phyloP scores from a whole-genome alignment of 1,140 invertebrate genomes.

The Conopomorpha cramerella region DNA sequence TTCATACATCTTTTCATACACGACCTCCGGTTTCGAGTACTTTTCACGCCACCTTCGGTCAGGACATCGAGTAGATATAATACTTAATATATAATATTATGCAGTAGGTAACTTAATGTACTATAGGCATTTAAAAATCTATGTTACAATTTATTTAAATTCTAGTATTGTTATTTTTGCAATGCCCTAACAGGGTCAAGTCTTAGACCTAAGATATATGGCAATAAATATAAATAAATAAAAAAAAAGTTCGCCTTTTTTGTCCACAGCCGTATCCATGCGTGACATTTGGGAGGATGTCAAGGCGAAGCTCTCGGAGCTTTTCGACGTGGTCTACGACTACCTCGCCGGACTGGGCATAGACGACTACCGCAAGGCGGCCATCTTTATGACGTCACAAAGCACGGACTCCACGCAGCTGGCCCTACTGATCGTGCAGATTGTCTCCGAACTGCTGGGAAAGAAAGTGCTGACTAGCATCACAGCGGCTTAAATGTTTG shows the following conservation, averaged over 20 bases:
- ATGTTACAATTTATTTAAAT: no score
- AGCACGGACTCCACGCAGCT: slow-evolving; percentile 16
- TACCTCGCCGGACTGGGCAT: slow-evolving; percentile 38
- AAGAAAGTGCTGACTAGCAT: slow-evolving; percentile 32
- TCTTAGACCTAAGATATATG: no score
- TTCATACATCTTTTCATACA: no score
- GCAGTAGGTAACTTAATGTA: no score
- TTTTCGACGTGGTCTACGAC: slow-evolving; percentile 42
- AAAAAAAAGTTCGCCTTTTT: slow-evolving; percentile 4
- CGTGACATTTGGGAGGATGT: slow-evolving; percentile 38
- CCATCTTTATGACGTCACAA: slow-evolving; percentile 21
- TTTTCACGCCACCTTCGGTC: no score
- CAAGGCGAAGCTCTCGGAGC: slow-evolving; percentile 23
- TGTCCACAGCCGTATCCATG: slow-evolving; percentile 39
- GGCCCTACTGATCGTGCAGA: slow-evolving; percentile 25
- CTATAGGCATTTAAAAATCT: no score
- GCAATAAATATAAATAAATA: not conserved
- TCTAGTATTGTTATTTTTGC: not conserved
- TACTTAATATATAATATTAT: not conserved
- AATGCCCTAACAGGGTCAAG: no score
- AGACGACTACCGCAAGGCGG: slow-evolving; percentile 31
- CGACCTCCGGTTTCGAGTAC: no score
- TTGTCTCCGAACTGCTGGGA: slow-evolving; percentile 24
- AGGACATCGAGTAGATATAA: no score
- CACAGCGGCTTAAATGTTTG: no score